These are phyloP conservation scores for Hetaerina americana DNA, from an alignment of 1,140 invertebrate species.

Conservation along the genomic window DNA sequence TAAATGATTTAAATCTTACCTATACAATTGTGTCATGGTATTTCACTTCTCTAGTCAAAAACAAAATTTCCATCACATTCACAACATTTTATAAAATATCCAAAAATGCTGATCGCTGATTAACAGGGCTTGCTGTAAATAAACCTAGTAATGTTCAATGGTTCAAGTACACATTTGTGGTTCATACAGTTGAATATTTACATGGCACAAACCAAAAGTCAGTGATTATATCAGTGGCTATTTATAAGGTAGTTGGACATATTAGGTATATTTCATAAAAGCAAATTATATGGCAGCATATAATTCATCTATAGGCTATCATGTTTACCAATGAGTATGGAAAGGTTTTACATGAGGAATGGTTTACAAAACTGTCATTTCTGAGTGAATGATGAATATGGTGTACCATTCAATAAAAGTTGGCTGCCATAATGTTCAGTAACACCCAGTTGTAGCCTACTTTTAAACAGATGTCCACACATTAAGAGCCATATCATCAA, in stretches of 20 bases:
- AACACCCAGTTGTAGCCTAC: background rate
- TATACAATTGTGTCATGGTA: background rate
- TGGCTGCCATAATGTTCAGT: background rate
- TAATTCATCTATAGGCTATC: background rate
- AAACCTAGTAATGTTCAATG: too few species aligned
- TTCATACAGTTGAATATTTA: too few species aligned
- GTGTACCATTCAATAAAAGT: background rate
- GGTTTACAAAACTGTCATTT: background rate
- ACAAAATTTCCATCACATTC: background rate
- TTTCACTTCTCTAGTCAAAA: too few species aligned
- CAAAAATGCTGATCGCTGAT: background rate
- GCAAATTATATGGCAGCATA: background rate
- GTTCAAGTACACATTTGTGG: too few species aligned
- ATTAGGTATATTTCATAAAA: too few species aligned
- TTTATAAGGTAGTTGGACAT: too few species aligned
- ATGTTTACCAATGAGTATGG: background rate
- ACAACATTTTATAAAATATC: background rate
- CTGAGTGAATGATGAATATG: background rate
- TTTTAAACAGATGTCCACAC: background rate
- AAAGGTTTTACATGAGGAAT: background rate
- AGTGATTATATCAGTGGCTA: too few species aligned
- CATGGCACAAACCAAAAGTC: too few species aligned
- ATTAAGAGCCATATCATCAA: too few species aligned
- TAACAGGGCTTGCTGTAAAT: background rate
- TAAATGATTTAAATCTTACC: background rate